These are phyloP conservation scores for Isichthys henryi DNA, from an alignment of 2,113 vertebrate species.

Conservation along the genomic window DNA sequence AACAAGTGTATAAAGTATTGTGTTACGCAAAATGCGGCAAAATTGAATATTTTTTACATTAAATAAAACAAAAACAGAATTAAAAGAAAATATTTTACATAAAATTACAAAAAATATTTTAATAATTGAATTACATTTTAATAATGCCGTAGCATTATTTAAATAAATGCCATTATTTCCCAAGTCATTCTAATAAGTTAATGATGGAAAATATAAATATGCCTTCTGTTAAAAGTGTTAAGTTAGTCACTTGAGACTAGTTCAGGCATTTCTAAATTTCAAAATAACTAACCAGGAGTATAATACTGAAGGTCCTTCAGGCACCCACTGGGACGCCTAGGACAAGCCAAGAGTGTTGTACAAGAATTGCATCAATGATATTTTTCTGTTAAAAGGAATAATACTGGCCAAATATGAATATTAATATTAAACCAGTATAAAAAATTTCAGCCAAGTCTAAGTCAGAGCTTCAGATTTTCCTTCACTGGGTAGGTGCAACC, in stretches of 20 bases:
- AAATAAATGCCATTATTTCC: neutral
- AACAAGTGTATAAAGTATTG: neutral
- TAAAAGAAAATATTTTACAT: neutral
- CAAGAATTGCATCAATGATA: neutral
- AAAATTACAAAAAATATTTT: neutral
- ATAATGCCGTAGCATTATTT: neutral
- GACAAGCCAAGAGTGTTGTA: neutral
- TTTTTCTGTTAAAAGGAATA: neutral
- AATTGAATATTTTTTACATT: neutral
- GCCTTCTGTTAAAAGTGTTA: neutral
- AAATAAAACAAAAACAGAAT: neutral
- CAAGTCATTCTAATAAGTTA: neutral
- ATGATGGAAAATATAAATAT: neutral
- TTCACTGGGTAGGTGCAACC: neutral
- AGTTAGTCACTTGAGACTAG: neutral
- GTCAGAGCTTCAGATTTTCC: neutral
- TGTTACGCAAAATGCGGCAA: neutral
- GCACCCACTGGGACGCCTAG: neutral
- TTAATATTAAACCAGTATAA: neutral
- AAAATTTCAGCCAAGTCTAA: neutral
- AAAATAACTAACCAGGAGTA: neutral
- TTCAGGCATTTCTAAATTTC: neutral
- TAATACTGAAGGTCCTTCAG: neutral
- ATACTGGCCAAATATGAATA: neutral
- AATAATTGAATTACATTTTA: neutral